Base-by-base conservation (phyloP, 2,888 invertebrate species). In the Priocnemis perturbator region DNA sequence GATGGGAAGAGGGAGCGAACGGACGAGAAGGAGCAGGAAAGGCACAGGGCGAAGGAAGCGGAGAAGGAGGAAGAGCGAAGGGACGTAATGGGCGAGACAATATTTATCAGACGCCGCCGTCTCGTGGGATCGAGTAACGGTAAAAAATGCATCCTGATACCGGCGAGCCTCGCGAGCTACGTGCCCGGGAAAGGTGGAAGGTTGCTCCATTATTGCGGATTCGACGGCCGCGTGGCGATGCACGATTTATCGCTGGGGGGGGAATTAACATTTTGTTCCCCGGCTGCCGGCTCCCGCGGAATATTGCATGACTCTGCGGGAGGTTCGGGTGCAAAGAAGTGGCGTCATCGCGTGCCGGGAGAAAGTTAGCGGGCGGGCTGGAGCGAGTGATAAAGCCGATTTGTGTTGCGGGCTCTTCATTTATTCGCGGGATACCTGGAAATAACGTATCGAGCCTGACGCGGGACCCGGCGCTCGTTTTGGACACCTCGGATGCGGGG, bases 101-200 rank as follows among this genome's bases (percentile, higher is more conserved):
- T 74, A 75, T 75, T 75, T 75, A 75, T 74, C 67, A 75, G 71
- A 45, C 63, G 63, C 63, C 63, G 15, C 57, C 48, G 71, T 70
- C 74, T 60, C 66, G 17, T 20, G 60, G 71, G 71, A 64, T 64
- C 26, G 61, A 23, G 19, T 60, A 55, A 48, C 55, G 50, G 67
- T 76, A 72, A 76, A 76, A 75, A 65, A 73, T 73, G 67, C 65
- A 74, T 20, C 64, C 56, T 53, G 45, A 67, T 67, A 20, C 50
- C n/a, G 50, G 50, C 60, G 45, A 61, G 53, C 3, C 21, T 44
- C 17, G 61, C 50, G 64, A 67, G 60, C 61, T 52, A 53, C 59
- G 68, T 63, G 50, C 65, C 30, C 17, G 23, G 11, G 4, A 37
- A 37, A 37, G 37, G 3, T 7, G 26, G 26, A 64, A 26, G 19